These are phyloP conservation scores for Pangasianodon hypophthalmus DNA, from an alignment of 2,113 vertebrate genomes.

Conservation along the genomic window DNA sequence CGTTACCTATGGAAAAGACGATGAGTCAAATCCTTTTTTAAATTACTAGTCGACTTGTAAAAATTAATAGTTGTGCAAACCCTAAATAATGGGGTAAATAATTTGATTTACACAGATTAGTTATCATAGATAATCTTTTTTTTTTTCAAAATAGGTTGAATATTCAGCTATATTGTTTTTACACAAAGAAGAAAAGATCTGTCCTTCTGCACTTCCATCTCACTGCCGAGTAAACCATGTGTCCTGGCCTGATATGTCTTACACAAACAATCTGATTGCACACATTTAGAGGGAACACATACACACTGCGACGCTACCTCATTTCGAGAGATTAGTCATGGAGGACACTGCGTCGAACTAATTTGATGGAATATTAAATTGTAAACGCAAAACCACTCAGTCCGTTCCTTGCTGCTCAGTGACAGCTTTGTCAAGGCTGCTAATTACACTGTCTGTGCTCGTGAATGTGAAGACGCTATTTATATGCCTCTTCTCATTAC, in stretches of 20 bases:
- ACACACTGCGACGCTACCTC: conserved; percentile 32
- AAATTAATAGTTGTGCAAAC: not conserved
- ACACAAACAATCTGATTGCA: conserved; percentile 48
- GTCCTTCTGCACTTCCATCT: not conserved
- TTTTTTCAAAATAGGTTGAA: no score
- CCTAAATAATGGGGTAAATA: not conserved
- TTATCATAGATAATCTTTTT: not conserved
- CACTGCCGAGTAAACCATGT: not conserved
- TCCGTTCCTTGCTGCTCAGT: conserved; percentile 31
- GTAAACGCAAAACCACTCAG: conserved; percentile 49
- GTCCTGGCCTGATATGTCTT: not conserved
- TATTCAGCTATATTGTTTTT: not conserved
- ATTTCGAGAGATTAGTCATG: conserved; percentile 58
- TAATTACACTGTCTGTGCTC: conserved; percentile 67
- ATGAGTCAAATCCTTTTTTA: not conserved
- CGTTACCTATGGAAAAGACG: not conserved
- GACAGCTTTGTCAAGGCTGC: conserved; percentile 55
- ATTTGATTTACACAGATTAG: not conserved
- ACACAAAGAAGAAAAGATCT: not conserved
- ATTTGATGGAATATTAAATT: conserved; percentile 63
- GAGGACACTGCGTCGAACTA: conserved; percentile 54
- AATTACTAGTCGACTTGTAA: not conserved
- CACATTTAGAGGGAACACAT: conserved; percentile 36
- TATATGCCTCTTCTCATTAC: conserved; percentile 32
- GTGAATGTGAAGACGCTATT: conserved; percentile 54